Percentiles rank a stretch among this genome's conserved stretches.
These are phyloP conservation scores for Oscheius sp. DNA, from an alignment of 2,888 invertebrate species.

Conservation along the genomic window DNA sequence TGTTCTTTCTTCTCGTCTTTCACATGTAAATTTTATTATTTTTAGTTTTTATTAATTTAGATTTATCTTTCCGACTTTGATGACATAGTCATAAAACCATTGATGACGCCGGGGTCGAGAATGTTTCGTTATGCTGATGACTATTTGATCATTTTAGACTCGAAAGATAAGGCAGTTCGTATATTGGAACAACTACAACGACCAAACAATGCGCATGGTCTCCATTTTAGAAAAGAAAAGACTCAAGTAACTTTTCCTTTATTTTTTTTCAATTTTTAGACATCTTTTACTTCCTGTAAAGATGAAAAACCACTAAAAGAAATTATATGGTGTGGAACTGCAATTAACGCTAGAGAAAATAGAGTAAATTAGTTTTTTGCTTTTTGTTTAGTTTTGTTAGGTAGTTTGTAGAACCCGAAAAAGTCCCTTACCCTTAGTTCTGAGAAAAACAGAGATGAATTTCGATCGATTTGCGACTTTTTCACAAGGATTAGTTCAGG, in stretches of 20 bases:
- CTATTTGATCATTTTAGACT: slow-evolving; percentile 17
- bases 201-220: slow-evolving; percentile 17
- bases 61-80: slow-evolving; percentile 16
- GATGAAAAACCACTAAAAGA: too few relatives aligned
- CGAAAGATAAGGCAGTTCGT: slow-evolving; percentile 15
- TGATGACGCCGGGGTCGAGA: background rate
- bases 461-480: too few relatives aligned
- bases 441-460: too few relatives aligned
- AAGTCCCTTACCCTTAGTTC: background rate
- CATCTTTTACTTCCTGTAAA: too few relatives aligned
- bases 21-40: slow-evolving; percentile 14
- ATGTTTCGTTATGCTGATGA: slow-evolving; percentile 33
- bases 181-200: slow-evolving; percentile 23
- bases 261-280: too few relatives aligned
- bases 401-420: too few relatives aligned
- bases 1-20: slow-evolving; percentile 28
- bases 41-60: background rate
- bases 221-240: slow-evolving; percentile 22
- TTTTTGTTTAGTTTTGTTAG: too few relatives aligned
- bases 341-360: too few relatives aligned
- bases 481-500: too few relatives aligned
- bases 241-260: slow-evolving; percentile 19
- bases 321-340: too few relatives aligned
- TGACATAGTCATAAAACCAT: background rate
- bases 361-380: too few relatives aligned